Conservation (phyloP, 2,113 vertebrate genomes). For the Rafetus swinhoei region DNA sequence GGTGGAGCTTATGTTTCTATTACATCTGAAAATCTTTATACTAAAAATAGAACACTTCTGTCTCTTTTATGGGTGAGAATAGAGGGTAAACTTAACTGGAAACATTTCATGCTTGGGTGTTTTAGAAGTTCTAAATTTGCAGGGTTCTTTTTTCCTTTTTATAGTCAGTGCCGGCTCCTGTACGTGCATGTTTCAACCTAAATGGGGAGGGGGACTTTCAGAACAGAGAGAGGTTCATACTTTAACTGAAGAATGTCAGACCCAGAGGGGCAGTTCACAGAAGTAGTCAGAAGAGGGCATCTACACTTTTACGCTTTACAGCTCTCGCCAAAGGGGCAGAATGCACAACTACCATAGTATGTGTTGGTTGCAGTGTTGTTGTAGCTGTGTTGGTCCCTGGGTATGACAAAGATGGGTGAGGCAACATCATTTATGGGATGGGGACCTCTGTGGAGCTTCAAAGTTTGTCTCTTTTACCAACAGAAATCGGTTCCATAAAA, state of each 20-base stretch:
- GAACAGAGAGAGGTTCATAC: not conserved
- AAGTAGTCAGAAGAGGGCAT: not conserved
- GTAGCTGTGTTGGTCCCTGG: not conserved
- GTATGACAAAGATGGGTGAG: not conserved
- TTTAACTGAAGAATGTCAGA: rapidly evolving
- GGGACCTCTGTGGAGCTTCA: not conserved
- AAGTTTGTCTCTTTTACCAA: not conserved
- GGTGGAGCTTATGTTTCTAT: conserved; percentile 29
- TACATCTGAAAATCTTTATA: conserved; percentile 52
- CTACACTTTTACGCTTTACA: not conserved
- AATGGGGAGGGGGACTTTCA: not conserved
- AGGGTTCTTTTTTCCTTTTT: conserved; percentile 9
- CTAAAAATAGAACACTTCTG: conserved; percentile 61
- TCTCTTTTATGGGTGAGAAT: conserved; percentile 58
- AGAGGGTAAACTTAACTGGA: conserved; percentile 34
- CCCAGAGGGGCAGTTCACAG: not conserved
- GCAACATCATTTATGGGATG: no score
- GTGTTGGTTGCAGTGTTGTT: not conserved
- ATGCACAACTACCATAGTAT: not conserved
- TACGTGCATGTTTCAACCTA: not conserved
- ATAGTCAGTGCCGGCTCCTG: not conserved
- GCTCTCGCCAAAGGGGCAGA: not conserved
- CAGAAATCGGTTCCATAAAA: not conserved
- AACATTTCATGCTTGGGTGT: conserved; percentile 17
- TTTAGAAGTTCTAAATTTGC: not conserved